Evolutionary conservation across 92 coral and sea anemone genomes (phyloP).

Genomic region (Palythoa grandis): DNA sequence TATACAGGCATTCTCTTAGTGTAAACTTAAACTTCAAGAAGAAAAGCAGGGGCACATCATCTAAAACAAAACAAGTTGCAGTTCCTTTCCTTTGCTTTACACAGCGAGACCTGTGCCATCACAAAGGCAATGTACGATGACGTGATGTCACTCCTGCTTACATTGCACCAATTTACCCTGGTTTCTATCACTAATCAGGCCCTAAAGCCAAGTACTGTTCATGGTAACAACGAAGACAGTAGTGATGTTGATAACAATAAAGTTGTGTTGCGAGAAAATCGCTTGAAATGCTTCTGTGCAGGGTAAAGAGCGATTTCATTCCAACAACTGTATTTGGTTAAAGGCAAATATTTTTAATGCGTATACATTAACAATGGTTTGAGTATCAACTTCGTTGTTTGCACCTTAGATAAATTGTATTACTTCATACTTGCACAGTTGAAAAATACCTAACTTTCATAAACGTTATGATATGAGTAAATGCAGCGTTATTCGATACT

Average conservation of each 20-base stretch:
- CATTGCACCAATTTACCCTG: constrained; percentile 58
- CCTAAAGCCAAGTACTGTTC: constrained; percentile 40
- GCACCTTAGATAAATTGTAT: no score
- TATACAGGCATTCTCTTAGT: constrained; percentile 49
- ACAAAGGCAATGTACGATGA: constrained; percentile 55
- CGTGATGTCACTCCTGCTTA: constrained; percentile 58
- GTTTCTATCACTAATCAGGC: constrained; percentile 49
- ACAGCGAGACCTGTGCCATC: constrained; percentile 47
- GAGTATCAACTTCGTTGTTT: no score
- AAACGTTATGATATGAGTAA: no score
- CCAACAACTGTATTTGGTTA: no score
- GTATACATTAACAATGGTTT: no score
- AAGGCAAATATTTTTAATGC: no score
- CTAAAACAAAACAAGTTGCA: constrained; percentile 45
- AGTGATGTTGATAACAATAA: constrained; percentile 24
- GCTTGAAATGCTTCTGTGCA: no score
- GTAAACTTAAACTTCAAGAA: constrained; percentile 46
- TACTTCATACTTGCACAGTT: no score
- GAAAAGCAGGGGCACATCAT: constrained; percentile 52
- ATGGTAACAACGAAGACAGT: not conserved
- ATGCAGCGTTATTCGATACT: no score
- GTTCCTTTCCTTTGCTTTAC: constrained; percentile 57
- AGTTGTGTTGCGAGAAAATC: not conserved
- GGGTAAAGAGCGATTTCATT: no score
- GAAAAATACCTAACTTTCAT: no score